Conservation (phyloP, 2,797 vertebrate genomes). For the Poeciliopsis turneri region DNA sequence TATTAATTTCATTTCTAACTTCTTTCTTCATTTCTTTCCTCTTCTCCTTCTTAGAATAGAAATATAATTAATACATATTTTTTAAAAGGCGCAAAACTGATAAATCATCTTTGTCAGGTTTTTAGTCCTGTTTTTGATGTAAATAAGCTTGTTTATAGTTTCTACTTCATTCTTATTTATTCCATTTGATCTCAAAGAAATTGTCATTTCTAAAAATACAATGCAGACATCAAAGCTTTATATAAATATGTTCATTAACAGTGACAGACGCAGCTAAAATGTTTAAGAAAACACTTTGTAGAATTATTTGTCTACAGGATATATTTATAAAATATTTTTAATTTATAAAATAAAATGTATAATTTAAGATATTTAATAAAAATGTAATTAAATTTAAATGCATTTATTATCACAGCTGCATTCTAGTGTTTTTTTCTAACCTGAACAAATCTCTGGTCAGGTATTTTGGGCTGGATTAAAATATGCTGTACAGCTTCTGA, state of each 20-base stretch:
- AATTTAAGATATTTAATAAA: not conserved
- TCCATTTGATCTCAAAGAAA: not conserved
- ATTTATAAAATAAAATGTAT: not conserved
- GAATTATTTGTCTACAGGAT: not conserved
- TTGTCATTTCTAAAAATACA: not conserved
- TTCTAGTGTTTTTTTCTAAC: not conserved
- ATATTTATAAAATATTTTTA: no score
- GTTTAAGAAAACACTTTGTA: not conserved
- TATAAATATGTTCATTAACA: not conserved
- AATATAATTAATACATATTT: not conserved
- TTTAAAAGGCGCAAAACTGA: not conserved
- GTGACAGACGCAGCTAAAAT: not conserved
- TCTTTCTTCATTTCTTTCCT: no score
- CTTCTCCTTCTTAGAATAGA: not conserved
- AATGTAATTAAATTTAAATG: not conserved
- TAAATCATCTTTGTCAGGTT: not conserved
- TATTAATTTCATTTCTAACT: no score
- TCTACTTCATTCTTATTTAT: not conserved
- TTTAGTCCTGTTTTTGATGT: not conserved
- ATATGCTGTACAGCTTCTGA: conserved; percentile 4
- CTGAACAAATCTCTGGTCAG: not conserved
- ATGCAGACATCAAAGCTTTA: not conserved
- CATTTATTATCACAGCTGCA: not conserved
- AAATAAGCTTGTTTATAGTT: not conserved
- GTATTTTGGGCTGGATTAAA: not conserved